Evolutionary conservation across 2,888 invertebrate genomes (phyloP), one percentile per base, ranked within the genome.

Genomic region (Bombylius major): DNA sequence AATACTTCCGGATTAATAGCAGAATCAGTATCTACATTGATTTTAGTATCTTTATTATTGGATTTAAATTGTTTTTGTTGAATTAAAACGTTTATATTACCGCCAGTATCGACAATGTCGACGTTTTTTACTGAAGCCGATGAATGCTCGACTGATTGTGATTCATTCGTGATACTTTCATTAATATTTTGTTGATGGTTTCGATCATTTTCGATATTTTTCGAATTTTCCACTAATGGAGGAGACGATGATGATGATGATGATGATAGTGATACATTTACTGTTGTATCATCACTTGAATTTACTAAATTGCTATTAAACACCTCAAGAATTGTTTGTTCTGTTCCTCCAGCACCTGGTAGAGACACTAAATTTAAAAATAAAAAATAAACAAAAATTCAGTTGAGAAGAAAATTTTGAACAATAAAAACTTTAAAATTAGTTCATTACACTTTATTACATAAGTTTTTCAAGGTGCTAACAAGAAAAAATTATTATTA

Each of bases 271-370:
- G 50, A 31, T 52, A 44, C 44, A 33, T 53, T 42, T 49, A 45
- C 42, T 53, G 45, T 55, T 45, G 61, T 58, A 47, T 62, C 64
- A 50, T 45, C 32, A 34, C 49, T 54, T 8, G 54, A 34, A 54
- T 59, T 59, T 56, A 42, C 11, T 11, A 55, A 50, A 39, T 51
- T 51, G 11, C 68, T 65, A 63, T 71, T 72, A 65, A 72, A 69
- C 64, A 70, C 66, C 62, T 67, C 65, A 60, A 72, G 64, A 65
- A 72, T 72, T 48, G 71, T 68, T 62, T 69, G 69, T 63, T 72
- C 71, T 61, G 65, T 66, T 62, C 66, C 67, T 67, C 69, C 69
- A 66, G 55, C 70, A 63, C 73, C 73, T 64, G 74, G 73, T 65
- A 74, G 68, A 66, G 74, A 72, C 69, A 74, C 74, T 74, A 60